Percentiles rank a stretch among this genome's conserved stretches.
Conservation (phyloP, 2,797 vertebrate species). For the Sus cebifrons region DNA sequence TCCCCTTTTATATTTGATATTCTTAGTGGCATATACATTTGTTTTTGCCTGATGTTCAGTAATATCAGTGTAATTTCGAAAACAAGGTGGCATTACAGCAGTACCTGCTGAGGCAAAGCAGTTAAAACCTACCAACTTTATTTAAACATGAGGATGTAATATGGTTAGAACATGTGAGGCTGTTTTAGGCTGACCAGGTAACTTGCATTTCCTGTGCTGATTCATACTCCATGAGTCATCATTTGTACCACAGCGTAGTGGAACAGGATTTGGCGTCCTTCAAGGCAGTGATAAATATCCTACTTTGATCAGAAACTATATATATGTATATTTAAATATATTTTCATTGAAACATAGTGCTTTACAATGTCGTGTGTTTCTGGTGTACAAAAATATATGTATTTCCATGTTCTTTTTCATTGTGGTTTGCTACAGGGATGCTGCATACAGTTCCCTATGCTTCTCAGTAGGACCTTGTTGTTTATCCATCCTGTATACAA, state of each 20-base stretch:
- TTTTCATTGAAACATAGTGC: neutral
- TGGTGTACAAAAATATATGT: neutral
- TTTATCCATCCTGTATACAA: neutral
- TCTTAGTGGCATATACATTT: neutral
- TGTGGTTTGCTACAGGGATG: neutral
- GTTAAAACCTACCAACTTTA: neutral
- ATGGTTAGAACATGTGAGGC: neutral
- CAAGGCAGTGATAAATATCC: neutral
- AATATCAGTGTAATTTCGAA: constrained; percentile 12
- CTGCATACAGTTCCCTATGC: neutral
- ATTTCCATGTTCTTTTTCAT: neutral
- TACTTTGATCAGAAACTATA: neutral
- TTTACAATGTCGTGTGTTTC: neutral
- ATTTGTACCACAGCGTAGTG: neutral
- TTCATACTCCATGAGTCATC: neutral
- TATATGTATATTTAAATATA: neutral
- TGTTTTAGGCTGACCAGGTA: neutral
- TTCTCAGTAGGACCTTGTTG: neutral
- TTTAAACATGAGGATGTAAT: neutral
- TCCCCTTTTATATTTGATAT: neutral
- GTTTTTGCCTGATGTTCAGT: constrained; percentile 39
- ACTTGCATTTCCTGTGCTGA: neutral
- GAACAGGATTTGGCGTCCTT: neutral
- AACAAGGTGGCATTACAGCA: neutral
- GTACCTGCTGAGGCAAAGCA: constrained; percentile 1